phyloP scores from a whole-genome alignment of 2,113 vertebrate species.

The rat (Rattus norvegicus) region DNA sequence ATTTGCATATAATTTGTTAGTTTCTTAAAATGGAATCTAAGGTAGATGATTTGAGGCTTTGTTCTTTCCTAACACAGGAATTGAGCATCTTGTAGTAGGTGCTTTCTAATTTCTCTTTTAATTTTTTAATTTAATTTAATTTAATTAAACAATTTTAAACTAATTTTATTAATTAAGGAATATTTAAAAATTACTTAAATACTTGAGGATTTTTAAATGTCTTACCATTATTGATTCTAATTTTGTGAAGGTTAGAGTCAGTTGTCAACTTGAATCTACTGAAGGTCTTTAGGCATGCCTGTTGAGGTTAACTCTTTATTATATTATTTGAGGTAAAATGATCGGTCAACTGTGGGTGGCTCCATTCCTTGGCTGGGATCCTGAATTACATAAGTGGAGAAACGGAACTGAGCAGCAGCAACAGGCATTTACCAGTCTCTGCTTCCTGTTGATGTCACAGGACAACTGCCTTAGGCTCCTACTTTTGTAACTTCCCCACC shows the following conservation, averaged over 20 bases:
- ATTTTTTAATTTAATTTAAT: not conserved
- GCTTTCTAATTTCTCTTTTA: not conserved
- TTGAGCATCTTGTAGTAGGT: not conserved
- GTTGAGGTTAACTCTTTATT: not conserved
- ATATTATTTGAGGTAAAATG: no score
- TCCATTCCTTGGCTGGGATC: not conserved
- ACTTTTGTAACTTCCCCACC: not conserved
- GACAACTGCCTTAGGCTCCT: not conserved
- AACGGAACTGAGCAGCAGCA: not conserved
- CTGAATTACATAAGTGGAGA: not conserved
- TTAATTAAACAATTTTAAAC: not conserved
- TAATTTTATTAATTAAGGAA: not conserved
- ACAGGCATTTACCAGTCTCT: not conserved
- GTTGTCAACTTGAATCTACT: not conserved
- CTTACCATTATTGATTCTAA: not conserved
- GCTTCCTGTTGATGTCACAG: not conserved
- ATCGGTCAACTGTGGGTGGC: not conserved
- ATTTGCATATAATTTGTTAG: not conserved
- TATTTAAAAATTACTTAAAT: not conserved
- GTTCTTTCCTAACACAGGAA: not conserved
- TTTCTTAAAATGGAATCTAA: not conserved
- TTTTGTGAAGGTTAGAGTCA: not conserved
- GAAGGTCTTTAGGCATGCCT: no score
- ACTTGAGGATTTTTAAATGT: not conserved
- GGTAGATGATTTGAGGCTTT: not conserved